Base-by-base conservation (phyloP, 2,888 invertebrate genomes). In the Andrena trimmerana region DNA sequence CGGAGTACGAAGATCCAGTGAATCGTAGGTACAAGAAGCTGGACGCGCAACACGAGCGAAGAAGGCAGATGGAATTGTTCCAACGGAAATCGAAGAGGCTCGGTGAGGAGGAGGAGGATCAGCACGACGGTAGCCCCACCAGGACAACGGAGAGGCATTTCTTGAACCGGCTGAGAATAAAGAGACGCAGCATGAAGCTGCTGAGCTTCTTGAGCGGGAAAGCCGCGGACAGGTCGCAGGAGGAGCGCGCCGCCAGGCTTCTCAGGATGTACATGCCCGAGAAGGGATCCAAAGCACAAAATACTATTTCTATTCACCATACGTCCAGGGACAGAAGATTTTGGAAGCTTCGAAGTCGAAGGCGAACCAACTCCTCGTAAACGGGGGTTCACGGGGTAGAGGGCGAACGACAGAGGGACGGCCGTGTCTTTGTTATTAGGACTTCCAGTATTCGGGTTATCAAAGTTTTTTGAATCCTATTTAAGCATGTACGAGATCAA, bases 261-360 rank as follows among this genome's bases (percentile, higher is more conserved):
- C 66, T 94, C 16, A 91, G 90, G 63, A 91, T 93, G 89, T 93
- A 93, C 77, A 90, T 91, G 88, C 90, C 94, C 16, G 93, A 93
- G 52, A 92, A 92, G 62, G 78, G 86, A 72, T 33, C 88, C 20
- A 90, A 91, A 75, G 78, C 90, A 70, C 91, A 93, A 81, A 91
- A 93, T 54, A 92, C 94, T 33, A 93, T 94, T 74, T 91, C 93
- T 74, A 93, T 93, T 75, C 91, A 93, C 83, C 93, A 92, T 74
- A 92, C 92, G 81, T 93, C 94, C 81, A 92, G 93, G 74, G 93
- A 94, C 62, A 89, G 93, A 50, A 91, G 93, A 78, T 94, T 94
- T 83, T 94, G 94, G 94, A 93, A 93, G 71, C 87, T 94, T 33
- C 89, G 93, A 50, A 93, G 90, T 80, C 93, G 93, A 31, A 87